Evolutionary conservation across 2,888 invertebrate genomes (phyloP).

Genomic region (Sinodicranocentrus sp.): DNA sequence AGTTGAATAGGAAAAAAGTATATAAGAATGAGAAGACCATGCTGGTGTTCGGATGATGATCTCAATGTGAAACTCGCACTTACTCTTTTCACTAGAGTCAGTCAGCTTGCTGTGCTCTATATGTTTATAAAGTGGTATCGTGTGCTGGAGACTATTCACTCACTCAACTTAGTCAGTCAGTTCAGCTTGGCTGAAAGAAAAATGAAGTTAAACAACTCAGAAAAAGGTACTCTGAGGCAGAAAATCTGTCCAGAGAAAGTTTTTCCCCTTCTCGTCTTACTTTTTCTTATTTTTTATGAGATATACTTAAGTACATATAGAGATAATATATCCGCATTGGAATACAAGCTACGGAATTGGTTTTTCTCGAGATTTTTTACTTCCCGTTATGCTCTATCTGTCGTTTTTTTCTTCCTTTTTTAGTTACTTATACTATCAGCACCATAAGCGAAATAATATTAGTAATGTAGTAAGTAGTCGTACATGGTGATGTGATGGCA

Average conservation of each 20-base stretch:
- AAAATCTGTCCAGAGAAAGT: conserved; percentile 72
- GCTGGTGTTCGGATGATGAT: conserved; percentile 55
- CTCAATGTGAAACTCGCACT: conserved; percentile 61
- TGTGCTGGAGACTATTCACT: conserved; percentile 37
- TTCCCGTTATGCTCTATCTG: conserved; percentile 12
- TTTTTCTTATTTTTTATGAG: conserved; percentile 27
- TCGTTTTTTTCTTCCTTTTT: conserved; percentile 34
- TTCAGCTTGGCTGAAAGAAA: conserved; percentile 62
- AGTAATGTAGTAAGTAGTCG: conserved; percentile 42
- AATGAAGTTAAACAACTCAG: conserved; percentile 74
- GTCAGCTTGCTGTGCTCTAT: conserved; percentile 17
- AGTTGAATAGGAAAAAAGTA: conserved; percentile 43
- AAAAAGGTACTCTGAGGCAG: conserved; percentile 71
- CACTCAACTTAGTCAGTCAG: conserved; percentile 65
- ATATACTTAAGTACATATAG: conserved; percentile 42
- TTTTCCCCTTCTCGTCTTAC: conserved; percentile 38
- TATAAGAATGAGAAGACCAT: conserved; percentile 53
- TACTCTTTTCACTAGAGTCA: conserved; percentile 49
- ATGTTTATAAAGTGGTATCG: conserved; percentile 24
- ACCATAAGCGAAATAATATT: conserved; percentile 56
- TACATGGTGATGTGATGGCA: conserved; percentile 39
- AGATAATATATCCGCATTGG: conserved; percentile 46
- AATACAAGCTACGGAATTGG: conserved; percentile 38
- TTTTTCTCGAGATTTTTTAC: conserved; percentile 32
- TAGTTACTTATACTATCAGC: conserved; percentile 63